phyloP scores from a whole-genome alignment of 2,888 invertebrate species.

The Rhodophaea formosa region DNA sequence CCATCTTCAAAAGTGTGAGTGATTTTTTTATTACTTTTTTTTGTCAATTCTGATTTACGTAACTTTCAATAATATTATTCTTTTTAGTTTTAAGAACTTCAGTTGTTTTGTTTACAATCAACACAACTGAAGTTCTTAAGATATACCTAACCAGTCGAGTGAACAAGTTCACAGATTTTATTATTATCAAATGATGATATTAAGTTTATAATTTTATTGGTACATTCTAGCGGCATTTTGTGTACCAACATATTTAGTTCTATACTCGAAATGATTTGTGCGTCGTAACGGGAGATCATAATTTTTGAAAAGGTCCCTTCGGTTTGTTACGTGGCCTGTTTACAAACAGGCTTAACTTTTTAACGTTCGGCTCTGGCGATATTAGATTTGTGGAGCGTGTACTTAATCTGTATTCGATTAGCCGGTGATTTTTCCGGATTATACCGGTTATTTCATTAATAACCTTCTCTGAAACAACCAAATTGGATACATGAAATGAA shows the following conservation, averaged over 20 bases:
- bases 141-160: too few species aligned
- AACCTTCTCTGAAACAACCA: conserved; percentile 3
- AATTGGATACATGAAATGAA: conserved; percentile 10
- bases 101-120: too few species aligned
- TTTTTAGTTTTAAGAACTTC: too few species aligned
- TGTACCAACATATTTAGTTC: not conserved
- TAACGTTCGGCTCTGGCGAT: conserved; percentile 30
- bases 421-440: conserved; percentile 15
- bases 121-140: too few species aligned
- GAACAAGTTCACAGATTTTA: too few species aligned
- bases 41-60: too few species aligned
- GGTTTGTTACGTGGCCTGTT: conserved; percentile 53
- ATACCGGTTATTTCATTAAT: conserved; percentile 13
- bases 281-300: conserved; percentile 49
- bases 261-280: not conserved
- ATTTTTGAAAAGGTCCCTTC: conserved; percentile 59
- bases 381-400: conserved; percentile 26
- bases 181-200: too few species aligned
- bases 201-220: too few species aligned
- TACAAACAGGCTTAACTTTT: conserved; percentile 38
- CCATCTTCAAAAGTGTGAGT: too few species aligned
- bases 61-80: too few species aligned
- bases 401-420: conserved; percentile 16
- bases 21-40: too few species aligned
- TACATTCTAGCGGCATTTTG: too few species aligned